Base-by-base conservation (phyloP, 2,888 invertebrate species). In the Plebejus anna region DNA sequence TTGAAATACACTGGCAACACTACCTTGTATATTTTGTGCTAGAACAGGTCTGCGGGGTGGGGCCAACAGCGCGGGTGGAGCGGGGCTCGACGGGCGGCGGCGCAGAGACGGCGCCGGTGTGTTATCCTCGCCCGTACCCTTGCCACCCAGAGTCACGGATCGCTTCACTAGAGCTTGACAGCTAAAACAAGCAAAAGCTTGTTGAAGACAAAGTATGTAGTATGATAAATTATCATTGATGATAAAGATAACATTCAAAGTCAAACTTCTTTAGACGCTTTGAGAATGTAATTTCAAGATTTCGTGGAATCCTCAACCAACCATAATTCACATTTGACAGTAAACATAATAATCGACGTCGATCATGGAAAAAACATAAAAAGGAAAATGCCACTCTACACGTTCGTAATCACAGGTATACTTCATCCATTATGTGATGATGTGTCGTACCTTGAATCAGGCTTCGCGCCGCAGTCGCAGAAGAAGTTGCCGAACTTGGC, bases 401-500 rank as follows among this genome's bases (percentile, higher is more conserved):
- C 32, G 32, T 22, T 22, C 22, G 22, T 22, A 22, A 32, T 32
- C 32, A 32, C 32, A 32, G 1, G 32, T 32, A 32, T 32, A 32
- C 2, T 32, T 32, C 32, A 32, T 32, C 32, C 32, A 32, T 32
- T 32, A 32, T 32, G 32, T 32, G 32, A 2, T 32, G 32, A 32
- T 32, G 32, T 32, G 32, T 32, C 32, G 32, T 77, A 94, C 94
- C 94, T 94, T 0, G 93, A 93, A 76, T 98, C 98, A 75, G 98
- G 98, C 87, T 98, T 99, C 0, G 99, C 99, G 2, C 99, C 99
- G 87, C 99, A 99, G 89, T 99, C 99, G 86, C 99, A 99, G 94
- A 99, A 99, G 95, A 99, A 99, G 86, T 99, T 99, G 0, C 99
- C 99, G 87, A 97, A 98, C 89, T 99, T 99, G 76, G 99, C 98